phyloP scores from a whole-genome alignment of 2,113 vertebrate species.

The Amazona guildingii region DNA sequence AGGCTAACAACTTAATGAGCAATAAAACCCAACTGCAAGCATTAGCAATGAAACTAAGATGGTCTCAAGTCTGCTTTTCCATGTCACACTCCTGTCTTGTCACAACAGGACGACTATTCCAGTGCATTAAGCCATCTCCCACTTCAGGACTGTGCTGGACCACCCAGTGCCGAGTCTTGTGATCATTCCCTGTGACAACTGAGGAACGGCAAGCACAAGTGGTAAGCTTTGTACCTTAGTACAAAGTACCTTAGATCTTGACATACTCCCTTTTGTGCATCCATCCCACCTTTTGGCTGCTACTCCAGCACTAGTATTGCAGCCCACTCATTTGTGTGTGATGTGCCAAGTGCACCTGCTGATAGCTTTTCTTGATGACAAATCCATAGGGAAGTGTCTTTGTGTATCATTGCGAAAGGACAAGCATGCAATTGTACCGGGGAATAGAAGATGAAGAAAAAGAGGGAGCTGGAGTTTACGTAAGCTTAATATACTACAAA shows the following conservation, averaged over 20 bases:
- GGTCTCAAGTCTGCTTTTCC: background rate
- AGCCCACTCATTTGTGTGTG: background rate
- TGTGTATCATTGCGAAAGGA: background rate
- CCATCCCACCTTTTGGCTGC: background rate
- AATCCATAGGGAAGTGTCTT: background rate
- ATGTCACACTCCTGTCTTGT: background rate
- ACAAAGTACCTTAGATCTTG: background rate
- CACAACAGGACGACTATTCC: background rate
- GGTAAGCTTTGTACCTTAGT: background rate
- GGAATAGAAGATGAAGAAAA: background rate
- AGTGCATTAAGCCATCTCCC: background rate
- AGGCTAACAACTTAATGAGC: background rate
- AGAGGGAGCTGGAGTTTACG: background rate
- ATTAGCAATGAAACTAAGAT: background rate
- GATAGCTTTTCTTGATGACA: background rate
- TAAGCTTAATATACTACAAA: background rate
- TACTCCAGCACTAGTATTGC: background rate
- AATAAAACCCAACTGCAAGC: background rate
- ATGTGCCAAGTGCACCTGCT: background rate
- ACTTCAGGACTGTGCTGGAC: background rate
- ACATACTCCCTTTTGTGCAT: background rate
- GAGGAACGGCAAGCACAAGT: background rate
- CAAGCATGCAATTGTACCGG: background rate
- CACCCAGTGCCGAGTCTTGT: background rate
- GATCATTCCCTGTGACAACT: background rate